Percentiles rank a stretch among this genome's conserved stretches.
These are phyloP conservation scores for Dreissena rostriformis DNA, from an alignment of 1,140 invertebrate genomes.

Conservation along the genomic window DNA sequence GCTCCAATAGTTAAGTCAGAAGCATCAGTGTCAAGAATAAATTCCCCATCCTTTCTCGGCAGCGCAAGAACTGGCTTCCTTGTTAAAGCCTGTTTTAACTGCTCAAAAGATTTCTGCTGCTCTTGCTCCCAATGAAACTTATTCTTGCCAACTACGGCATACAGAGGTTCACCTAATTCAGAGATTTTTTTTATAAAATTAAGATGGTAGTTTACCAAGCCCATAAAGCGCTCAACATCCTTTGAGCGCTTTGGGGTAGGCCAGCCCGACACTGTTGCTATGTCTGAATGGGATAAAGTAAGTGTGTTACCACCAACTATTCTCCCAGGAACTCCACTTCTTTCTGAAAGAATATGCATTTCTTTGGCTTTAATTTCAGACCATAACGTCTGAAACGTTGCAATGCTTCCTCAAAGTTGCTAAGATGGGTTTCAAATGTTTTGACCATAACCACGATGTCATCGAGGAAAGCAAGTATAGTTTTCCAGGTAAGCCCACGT, in stretches of 20 bases:
- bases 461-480: slow-evolving; percentile 47
- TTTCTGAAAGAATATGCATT: slow-evolving; percentile 57
- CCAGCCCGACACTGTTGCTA: slow-evolving; percentile 26
- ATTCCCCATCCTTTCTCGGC: slow-evolving; percentile 5
- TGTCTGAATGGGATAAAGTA: slow-evolving; percentile 7
- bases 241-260: slow-evolving; percentile 38
- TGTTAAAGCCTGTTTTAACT: slow-evolving; percentile 44
- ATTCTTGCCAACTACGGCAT: slow-evolving; percentile 40
- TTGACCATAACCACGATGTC: slow-evolving; percentile 51
- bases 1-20: slow-evolving; percentile 63
- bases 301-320: slow-evolving; percentile 28
- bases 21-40: slow-evolving; percentile 67
- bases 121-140: slow-evolving; percentile 43
- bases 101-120: slow-evolving; percentile 56
- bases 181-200: slow-evolving; percentile 39
- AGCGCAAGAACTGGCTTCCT: slow-evolving; percentile 45
- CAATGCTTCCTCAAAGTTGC: slow-evolving; percentile 25
- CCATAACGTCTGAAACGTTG: slow-evolving; percentile 8
- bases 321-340: slow-evolving; percentile 56
- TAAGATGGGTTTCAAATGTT: slow-evolving; percentile 25
- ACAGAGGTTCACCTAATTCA: slow-evolving; percentile 31
- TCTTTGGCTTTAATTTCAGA: slow-evolving; percentile 56
- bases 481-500: slow-evolving; percentile 45
- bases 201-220: slow-evolving; percentile 49
- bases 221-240: too few relatives aligned